Evolutionary conservation across 2,113 vertebrate genomes (phyloP).

Genomic region (Isurus oxyrinchus): DNA sequence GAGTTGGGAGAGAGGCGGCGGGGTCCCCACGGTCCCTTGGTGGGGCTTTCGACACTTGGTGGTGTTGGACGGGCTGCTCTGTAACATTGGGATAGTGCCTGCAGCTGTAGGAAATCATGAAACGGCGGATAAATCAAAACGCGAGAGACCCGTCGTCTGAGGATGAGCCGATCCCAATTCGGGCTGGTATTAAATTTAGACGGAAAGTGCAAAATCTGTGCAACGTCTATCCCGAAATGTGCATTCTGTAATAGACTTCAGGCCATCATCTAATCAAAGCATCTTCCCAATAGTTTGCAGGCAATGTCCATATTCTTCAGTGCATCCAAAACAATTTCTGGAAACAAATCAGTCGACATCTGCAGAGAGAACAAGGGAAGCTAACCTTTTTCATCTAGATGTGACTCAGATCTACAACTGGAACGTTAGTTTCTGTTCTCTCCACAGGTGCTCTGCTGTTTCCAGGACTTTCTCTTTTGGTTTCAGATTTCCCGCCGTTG

Average conservation of each 20-base stretch:
- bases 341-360: too few relatives aligned
- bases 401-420: too few relatives aligned
- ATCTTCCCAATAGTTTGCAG: too few relatives aligned
- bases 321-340: too few relatives aligned
- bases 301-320: too few relatives aligned
- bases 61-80: constrained; percentile 41
- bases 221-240: constrained; percentile 48
- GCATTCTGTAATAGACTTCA: too few relatives aligned
- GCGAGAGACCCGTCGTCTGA: not conserved
- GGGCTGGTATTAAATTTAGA: constrained; percentile 78
- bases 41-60: constrained; percentile 57
- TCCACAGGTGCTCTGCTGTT: not conserved
- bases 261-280: too few relatives aligned
- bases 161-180: constrained; percentile 61
- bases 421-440: not conserved
- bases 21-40: constrained; percentile 78
- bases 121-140: not conserved
- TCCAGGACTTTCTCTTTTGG: not conserved
- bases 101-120: not conserved
- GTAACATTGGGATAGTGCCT: not conserved
- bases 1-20: constrained; percentile 61
- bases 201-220: constrained; percentile 72
- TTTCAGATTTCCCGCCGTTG: not conserved
- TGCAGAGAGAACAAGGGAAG: too few relatives aligned
- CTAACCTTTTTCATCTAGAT: too few relatives aligned